Base-by-base conservation (phyloP, 2,888 invertebrate species). In the Trissoscelio sp. region DNA sequence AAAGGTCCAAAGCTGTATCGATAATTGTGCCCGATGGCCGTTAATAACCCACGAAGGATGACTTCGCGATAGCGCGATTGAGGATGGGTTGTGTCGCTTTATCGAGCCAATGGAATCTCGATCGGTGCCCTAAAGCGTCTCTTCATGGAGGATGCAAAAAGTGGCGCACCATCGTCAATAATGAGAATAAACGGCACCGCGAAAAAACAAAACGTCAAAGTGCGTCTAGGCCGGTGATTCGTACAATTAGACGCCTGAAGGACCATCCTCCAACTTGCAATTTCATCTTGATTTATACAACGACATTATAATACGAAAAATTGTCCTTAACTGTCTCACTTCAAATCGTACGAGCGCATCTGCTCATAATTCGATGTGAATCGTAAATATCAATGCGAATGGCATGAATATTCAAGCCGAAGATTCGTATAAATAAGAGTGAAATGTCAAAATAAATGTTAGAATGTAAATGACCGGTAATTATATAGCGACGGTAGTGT, bases 1-100 rank as follows among this genome's bases (percentile, higher is more conserved):
- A 67, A 74, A 53, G 20, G 53, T 44, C 16, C 28, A 67, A 53
- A 53, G 55, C 39, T 3, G 18, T 34, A 55, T 73, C 81, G 84
- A 86, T 86, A 87, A 88, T 88, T 87, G 86, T 83, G 85, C 82
- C 86, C 81, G 77, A 83, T 84, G 87, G 85, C 85, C 83, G 85
- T 85, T 87, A 86, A 87, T 86, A 88, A 88, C 82, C 86, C 85
- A 85, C 84, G 84, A 46, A 46, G 75, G 80, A 58, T 44, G 77
- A 83, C 78, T 84, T 69, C 72, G 70, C 57, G 60, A 69, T 67
- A 67, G 22, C 46, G 66, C 74, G 60, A 80, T 82, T 74, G 83
- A 57, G 69, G 83, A 84, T 75, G 83, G 81, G 66, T 57, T 66
- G 79, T 83, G 83, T 83, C 81, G 83, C 62, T 74, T 85, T 86